Conservation (phyloP, 2,113 vertebrate species). For the Bos taurus region DNA sequence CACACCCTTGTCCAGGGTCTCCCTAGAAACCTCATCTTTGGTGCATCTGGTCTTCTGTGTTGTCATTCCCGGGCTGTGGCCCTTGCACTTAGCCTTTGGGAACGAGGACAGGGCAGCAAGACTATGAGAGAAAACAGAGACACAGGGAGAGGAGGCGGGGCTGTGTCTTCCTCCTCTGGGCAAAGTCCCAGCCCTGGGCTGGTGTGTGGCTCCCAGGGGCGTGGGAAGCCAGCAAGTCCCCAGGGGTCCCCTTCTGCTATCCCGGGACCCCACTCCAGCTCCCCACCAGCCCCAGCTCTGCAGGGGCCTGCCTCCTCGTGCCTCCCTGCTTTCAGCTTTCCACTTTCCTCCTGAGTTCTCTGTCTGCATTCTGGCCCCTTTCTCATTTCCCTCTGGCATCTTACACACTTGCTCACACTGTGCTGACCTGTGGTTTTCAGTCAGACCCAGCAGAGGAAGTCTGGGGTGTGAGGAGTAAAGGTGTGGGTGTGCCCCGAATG, state of each 20-base stretch:
- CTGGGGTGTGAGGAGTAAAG: not conserved
- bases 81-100: not conserved
- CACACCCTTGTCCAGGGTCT: rapidly evolving
- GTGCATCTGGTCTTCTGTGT: not conserved
- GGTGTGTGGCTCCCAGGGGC: not conserved
- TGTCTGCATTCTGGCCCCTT: not conserved
- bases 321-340: not conserved
- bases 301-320: not conserved
- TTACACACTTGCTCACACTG: too few relatives aligned
- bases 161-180: not conserved
- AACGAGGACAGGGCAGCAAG: not conserved
- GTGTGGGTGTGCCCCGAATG: not conserved
- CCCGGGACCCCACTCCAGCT: not conserved
- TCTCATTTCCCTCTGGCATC: not conserved
- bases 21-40: not conserved
- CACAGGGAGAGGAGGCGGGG: not conserved
- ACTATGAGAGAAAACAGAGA: not conserved
- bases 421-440: not conserved
- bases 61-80: not conserved
- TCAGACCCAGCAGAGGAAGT: not conserved
- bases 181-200: not conserved
- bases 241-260: not conserved
- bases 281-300: not conserved
- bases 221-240: not conserved
- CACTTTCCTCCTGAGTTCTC: not conserved